Evolutionary conservation across 1,140 invertebrate species (phyloP), one percentile per base, ranked within the genome.

Genomic region (Centruroides sculpturatus): DNA sequence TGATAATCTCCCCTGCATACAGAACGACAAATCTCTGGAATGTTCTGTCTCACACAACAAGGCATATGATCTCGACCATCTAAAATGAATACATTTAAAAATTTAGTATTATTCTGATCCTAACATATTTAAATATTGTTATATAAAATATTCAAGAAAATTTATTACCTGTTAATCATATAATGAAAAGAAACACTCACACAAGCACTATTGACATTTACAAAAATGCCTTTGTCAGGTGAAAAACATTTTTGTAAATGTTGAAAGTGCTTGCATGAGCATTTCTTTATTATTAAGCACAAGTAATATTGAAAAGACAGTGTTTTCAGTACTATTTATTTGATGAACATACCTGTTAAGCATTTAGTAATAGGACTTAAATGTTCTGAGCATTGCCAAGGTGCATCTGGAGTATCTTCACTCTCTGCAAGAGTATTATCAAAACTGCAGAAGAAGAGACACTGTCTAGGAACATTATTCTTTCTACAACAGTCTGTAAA

Each of bases 31-130:
- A 88, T 81, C 70, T 87, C 84, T 0, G 86, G 86, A 13, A 89
- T 83, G 56, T 81, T 77, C 71, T 87, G 85, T 63, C 84, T 79
- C 13, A 85, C 79, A 70, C 87, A 89, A 71, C 86, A 89, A 0
- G 86, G 86, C 46, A 87, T 83, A 73, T 89, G 86, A 74, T 89
- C 87, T 47, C 85, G 76, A 0, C 85, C 85, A 72, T 88, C 86
- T 66, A 80, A 53, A 61, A 54, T 47, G 13, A 57, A 6, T 36
- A 53, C 51, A 36, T 36, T 53, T 6, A 36, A 23, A 41, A 41
- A 41, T 41, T 41, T 23, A 23, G 23, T 23, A 23, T 23, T 23
- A 23, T 23, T 23, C 23, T 23, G 23, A 23, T 23, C 23, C 23
- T 23, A 23, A 23, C 23, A 23, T 23, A 23, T 0, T 23, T 23